These are phyloP conservation scores for Amblyjoppa fuscipennis DNA, from an alignment of 2,888 invertebrate species.

Conservation along the genomic window DNA sequence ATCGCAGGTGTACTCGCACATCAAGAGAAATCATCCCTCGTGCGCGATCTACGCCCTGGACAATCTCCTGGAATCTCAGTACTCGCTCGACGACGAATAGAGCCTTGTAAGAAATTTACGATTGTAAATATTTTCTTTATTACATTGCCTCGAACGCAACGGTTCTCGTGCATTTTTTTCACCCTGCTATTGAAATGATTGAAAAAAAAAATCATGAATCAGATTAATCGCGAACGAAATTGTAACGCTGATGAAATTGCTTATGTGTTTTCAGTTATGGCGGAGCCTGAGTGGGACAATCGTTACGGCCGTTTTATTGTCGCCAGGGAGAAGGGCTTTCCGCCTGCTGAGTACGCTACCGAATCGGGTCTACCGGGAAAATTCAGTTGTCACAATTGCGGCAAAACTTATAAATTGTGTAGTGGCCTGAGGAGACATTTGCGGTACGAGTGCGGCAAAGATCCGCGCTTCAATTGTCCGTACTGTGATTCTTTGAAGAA, in stretches of 20 bases:
- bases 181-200: too few species aligned
- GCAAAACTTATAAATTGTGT: constrained; percentile 58
- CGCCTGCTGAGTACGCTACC: background rate
- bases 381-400: constrained; percentile 46
- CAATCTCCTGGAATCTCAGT: constrained; percentile 34
- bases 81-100: constrained; percentile 38
- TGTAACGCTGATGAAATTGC: background rate
- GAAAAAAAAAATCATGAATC: too few species aligned
- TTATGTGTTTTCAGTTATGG: constrained; percentile 45
- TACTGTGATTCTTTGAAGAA: constrained; percentile 78
- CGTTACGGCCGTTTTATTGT: constrained; percentile 29
- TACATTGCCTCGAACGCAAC: too few species aligned
- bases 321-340: constrained; percentile 1
- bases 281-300: constrained; percentile 7
- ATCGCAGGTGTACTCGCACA: constrained; percentile 77
- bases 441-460: constrained; percentile 78
- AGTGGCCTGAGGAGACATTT: constrained; percentile 70
- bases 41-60: constrained; percentile 76
- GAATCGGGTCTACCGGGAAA: background rate
- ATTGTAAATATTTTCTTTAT: background rate
- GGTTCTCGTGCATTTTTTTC: too few species aligned
- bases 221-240: background rate
- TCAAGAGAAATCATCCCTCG: constrained; percentile 75
- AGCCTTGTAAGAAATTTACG: background rate
- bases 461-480: constrained; percentile 80